These are phyloP conservation scores for Morbakka virulenta DNA, from an alignment of 30 jellyfish, hydroid and myxozoan species.

Conservation along the genomic window DNA sequence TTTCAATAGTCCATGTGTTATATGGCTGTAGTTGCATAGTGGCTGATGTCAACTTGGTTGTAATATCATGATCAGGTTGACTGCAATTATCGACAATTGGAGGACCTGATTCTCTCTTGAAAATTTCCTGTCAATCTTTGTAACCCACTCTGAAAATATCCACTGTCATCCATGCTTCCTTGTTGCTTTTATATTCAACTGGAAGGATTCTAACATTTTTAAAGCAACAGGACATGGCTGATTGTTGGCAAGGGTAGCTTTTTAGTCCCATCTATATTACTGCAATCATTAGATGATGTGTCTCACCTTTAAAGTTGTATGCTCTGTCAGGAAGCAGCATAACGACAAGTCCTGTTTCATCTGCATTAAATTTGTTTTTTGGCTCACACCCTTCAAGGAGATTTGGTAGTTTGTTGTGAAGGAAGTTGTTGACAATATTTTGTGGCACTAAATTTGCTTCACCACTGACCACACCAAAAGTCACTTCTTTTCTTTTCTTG, in stretches of 20 bases:
- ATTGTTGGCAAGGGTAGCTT: too few species aligned
- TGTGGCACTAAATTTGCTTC: not conserved
- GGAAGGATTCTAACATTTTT: too few species aligned
- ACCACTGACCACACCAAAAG: not conserved
- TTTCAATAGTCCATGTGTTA: not conserved
- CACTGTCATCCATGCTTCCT: too few species aligned
- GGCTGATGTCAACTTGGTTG: not conserved
- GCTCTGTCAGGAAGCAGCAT: conserved; percentile 20
- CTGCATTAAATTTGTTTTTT: conserved; percentile 3
- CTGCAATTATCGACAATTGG: not conserved
- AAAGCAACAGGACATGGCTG: too few species aligned
- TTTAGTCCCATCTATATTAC: too few species aligned
- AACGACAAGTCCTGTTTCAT: conserved; percentile 7
- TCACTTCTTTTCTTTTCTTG: not conserved
- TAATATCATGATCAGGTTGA: not conserved
- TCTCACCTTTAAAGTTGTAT: conserved; percentile 1
- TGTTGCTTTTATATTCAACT: not conserved
- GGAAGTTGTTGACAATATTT: too few species aligned
- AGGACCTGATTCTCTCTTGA: not conserved
- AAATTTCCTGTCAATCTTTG: too few species aligned
- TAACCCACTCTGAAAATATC: not conserved
- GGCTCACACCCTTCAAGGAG: conserved; percentile 6
- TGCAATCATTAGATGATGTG: not conserved
- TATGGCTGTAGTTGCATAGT: not conserved
- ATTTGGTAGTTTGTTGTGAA: too few species aligned